Base-by-base conservation (phyloP, 2,888 invertebrate genomes). In the Melanargia galathea region DNA sequence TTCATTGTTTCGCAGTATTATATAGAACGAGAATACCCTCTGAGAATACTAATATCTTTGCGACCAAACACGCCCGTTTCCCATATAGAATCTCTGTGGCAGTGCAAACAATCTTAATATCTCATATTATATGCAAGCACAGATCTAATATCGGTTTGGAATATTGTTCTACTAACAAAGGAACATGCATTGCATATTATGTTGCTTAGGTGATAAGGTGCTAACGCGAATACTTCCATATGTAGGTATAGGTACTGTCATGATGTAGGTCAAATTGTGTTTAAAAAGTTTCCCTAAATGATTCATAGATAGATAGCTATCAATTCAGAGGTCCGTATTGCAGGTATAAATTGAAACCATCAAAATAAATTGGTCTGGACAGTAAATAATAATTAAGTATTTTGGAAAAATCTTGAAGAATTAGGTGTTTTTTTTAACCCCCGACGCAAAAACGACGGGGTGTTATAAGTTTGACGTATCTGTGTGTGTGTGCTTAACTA, bases 91-190 rank as follows among this genome's bases (percentile, higher is more conserved):
- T 55, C 40, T 26, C 43, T 43, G 16, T 43, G 55, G 55, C 24
- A 20, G 22, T 43, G 6, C 55, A 55, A 40, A 55, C 24, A 26
- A 24, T 26, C 26, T 26, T 55, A 40, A 26, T 55, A 43, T 26
- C 55, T 55, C 16, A 55, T 24, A 55, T 55, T 24, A 55, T 55
- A 55, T 43, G 55, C 55, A 43, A 26, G 16, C 43, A 26, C 26
- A 24, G 38, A 7, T 43, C 40, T 16, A 40, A 18, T 22, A 26
- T 2, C 11, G 26, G 20, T 22, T 30, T 51, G 26, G 16, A 10
- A 51, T 26, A 51, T 30, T 30, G 7, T 45, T 45, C 8, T 13
- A 8, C 2, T n/a, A 38, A 3, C 35, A 38, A 38, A n/a, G 13
- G 35, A 38, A 13, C 13, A 13, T 2, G 45, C 20, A 46, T 46